Conservation (phyloP, 1,140 invertebrate species). For the Drosophila nasuta region DNA sequence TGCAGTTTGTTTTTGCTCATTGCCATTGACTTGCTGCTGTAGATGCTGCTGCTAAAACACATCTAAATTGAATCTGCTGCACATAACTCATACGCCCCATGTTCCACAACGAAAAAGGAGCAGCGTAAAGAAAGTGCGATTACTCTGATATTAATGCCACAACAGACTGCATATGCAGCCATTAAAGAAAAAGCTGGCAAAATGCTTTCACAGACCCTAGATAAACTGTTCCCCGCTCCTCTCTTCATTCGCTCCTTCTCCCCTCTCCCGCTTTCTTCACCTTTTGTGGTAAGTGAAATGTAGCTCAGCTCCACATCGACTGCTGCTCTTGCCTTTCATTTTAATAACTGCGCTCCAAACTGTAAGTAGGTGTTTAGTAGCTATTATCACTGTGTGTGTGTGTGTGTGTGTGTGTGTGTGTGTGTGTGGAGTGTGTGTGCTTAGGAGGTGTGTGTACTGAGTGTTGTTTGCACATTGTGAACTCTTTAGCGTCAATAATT, state of each 20-base stretch:
- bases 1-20: conserved; percentile 10
- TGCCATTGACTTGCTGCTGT: not conserved
- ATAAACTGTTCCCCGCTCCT: not conserved
- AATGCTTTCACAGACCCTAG: conserved; percentile 18
- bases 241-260: not conserved
- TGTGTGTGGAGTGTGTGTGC: conserved; percentile 27
- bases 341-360: conserved; percentile 62
- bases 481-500: conserved; percentile 82
- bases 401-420: conserved; percentile 25
- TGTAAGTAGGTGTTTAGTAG: conserved; percentile 79
- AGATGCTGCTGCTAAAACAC: conserved; percentile 8
- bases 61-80: conserved; percentile 30
- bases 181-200: conserved; percentile 17
- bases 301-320: not conserved
- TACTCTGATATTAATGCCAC: conserved; percentile 46
- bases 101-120: not conserved
- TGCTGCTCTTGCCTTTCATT: conserved; percentile 29
- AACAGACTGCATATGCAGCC: conserved; percentile 47
- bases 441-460: conserved; percentile 27
- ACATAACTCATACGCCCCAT: conserved; percentile 60
- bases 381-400: conserved; percentile 61
- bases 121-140: conserved; percentile 36
- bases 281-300: conserved; percentile 1
- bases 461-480: conserved; percentile 62
- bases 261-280: not conserved